Evolutionary conservation across 2,113 vertebrate genomes (phyloP).

Genomic region (Eretmochelys imbricata): DNA sequence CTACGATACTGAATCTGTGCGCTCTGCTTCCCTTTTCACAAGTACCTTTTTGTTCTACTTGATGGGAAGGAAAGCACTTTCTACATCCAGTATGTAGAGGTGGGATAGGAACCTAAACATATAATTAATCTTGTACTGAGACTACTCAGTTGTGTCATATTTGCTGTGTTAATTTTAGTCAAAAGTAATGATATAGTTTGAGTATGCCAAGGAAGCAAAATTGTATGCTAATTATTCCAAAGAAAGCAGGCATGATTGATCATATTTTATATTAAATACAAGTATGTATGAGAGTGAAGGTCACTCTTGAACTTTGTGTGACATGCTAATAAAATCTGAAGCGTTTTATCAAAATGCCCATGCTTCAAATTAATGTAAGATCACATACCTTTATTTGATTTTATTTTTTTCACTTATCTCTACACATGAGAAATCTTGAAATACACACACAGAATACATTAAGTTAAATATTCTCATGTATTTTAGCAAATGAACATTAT

Average conservation of each 20-base stretch:
- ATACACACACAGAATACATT: not conserved
- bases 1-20: not conserved
- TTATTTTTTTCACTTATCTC: not conserved
- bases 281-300: not conserved
- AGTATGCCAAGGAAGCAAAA: not conserved
- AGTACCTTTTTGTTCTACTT: not conserved
- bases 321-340: constrained; percentile 25
- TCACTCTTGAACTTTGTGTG: constrained; percentile 13
- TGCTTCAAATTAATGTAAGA: not conserved
- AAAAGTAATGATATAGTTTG: not conserved
- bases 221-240: constrained; percentile 12
- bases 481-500: not conserved
- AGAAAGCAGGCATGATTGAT: constrained; percentile 17
- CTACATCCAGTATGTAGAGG: not conserved
- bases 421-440: not conserved
- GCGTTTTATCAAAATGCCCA: not conserved
- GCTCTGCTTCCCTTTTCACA: not conserved
- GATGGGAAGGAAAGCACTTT: not conserved
- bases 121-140: not conserved
- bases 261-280: constrained; percentile 5
- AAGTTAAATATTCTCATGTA: not conserved
- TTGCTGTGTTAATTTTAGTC: not conserved
- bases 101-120: not conserved
- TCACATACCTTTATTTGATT: not conserved
- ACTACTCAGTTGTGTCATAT: not conserved